These are phyloP conservation scores for Clusia tigrina DNA, from an alignment of 2,888 invertebrate species.

Conservation along the genomic window DNA sequence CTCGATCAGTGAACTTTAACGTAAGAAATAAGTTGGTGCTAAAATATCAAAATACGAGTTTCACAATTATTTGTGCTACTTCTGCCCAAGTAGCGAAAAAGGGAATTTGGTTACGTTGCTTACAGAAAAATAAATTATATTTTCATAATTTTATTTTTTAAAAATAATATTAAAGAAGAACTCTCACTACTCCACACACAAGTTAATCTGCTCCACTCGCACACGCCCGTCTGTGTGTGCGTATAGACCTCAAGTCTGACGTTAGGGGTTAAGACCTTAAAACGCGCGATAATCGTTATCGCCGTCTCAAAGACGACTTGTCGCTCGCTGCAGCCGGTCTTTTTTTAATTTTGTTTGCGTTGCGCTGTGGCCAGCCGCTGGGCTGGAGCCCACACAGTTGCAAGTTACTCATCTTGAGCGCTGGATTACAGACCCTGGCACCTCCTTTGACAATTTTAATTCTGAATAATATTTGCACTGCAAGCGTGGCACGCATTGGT, in stretches of 20 bases:
- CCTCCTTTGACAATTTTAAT: no score
- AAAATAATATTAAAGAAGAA: constrained; percentile 3
- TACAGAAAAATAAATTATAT: background rate
- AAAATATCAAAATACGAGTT: background rate
- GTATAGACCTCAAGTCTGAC: background rate
- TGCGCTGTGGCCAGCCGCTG: background rate
- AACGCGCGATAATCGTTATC: constrained; percentile 59
- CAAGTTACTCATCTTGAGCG: no score
- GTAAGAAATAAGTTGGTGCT: no score
- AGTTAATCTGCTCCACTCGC: background rate
- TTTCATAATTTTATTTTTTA: background rate
- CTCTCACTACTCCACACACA: background rate
- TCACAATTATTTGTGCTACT: background rate
- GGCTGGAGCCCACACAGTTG: background rate
- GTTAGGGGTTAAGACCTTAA: constrained; percentile 56
- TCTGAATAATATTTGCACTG: no score
- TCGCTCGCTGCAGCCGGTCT: constrained; percentile 1
- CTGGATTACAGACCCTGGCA: no score
- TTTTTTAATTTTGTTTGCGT: background rate
- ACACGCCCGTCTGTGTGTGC: background rate
- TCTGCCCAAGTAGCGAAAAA: background rate
- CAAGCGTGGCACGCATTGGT: no score
- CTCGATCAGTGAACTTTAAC: constrained; percentile 51
- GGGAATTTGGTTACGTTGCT: background rate
- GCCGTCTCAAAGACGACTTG: constrained; percentile 19